Conservation (phyloP, 2,888 invertebrate genomes). For the Tillus elongatus region DNA sequence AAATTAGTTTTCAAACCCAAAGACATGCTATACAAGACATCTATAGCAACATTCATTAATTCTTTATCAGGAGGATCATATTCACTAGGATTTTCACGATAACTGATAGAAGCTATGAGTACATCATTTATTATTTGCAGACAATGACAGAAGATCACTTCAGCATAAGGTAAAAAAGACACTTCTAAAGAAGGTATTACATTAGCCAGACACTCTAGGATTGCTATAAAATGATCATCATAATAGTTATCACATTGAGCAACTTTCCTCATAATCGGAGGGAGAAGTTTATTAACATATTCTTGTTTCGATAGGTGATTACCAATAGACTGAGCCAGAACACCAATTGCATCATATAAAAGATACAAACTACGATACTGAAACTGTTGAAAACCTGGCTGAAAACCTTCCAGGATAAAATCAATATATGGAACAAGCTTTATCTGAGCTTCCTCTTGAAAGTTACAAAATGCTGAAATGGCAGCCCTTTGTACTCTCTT, state of each 20-base stretch:
- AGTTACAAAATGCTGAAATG: conserved; percentile 67
- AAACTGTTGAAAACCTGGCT: conserved; percentile 59
- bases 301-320: conserved; percentile 58
- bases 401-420: conserved; percentile 60
- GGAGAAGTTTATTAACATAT: conserved; percentile 61
- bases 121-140: conserved; percentile 60
- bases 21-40: conserved; percentile 61
- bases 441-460: conserved; percentile 68
- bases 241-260: conserved; percentile 60
- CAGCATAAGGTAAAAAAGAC: conserved; percentile 64
- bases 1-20: conserved; percentile 61
- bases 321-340: conserved; percentile 64
- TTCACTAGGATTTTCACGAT: conserved; percentile 54
- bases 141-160: conserved; percentile 61
- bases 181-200: conserved; percentile 66
- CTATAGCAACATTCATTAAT: conserved; percentile 67
- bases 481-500: conserved; percentile 72
- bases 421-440: conserved; percentile 64
- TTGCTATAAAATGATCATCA: conserved; percentile 59
- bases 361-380: conserved; percentile 65
- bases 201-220: conserved; percentile 65
- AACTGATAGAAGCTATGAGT: conserved; percentile 52
- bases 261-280: conserved; percentile 66
- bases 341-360: conserved; percentile 69
- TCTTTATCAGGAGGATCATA: conserved; percentile 60